Conservation (phyloP, 2,113 vertebrate genomes). For the Pygoscelis adeliae region DNA sequence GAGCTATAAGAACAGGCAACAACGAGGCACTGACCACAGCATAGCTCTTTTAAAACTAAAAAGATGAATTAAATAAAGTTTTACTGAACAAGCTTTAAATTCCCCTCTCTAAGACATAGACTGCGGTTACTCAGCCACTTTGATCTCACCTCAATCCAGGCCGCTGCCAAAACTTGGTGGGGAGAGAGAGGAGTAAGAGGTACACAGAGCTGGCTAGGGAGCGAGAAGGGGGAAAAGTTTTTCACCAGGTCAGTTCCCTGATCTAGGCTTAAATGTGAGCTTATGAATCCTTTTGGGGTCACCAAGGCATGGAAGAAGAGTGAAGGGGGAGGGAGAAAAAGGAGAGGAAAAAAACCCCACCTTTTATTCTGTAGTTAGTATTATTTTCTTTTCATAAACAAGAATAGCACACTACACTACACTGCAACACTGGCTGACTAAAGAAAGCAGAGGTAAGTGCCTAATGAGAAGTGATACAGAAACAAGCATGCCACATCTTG, state of each 20-base stretch:
- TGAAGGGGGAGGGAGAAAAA: not conserved
- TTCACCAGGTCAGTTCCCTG: not conserved
- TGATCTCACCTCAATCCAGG: not conserved
- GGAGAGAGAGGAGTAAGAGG: not conserved
- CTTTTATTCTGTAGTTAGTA: not conserved
- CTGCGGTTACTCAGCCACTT: constrained; percentile 6
- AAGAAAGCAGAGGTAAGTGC: not conserved
- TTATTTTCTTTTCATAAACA: not conserved
- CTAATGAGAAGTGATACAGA: not conserved
- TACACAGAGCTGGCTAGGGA: not conserved
- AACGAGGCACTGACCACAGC: not conserved
- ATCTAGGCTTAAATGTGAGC: not conserved
- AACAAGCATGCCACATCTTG: not conserved
- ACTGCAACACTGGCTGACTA: not conserved
- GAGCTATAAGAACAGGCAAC: not conserved
- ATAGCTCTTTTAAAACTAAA: not conserved
- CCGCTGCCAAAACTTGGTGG: not conserved
- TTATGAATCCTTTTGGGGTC: not conserved
- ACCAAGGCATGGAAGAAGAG: not conserved
- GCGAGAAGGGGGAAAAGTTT: not conserved
- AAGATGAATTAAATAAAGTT: constrained; percentile 16
- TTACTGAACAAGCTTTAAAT: not conserved
- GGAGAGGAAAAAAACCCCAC: fast-evolving
- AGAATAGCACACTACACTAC: not conserved
- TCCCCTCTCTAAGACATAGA: not conserved